Evolutionary conservation across 92 coral and sea anemone species (phyloP).

Genomic region (Zoanthus sociatus): DNA sequence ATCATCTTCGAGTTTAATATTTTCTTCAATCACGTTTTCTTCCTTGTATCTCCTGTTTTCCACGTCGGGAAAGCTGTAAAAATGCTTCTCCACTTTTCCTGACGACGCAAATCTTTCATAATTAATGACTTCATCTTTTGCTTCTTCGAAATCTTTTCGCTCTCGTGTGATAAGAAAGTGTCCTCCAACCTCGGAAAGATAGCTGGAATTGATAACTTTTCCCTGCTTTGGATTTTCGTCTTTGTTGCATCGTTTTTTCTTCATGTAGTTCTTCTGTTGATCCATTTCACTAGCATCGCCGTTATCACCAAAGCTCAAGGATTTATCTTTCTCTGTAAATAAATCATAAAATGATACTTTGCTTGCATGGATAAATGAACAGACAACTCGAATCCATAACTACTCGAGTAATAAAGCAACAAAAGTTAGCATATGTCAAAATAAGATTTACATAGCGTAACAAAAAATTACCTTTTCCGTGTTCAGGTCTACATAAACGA

Average conservation of each 20-base stretch:
- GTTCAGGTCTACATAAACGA: neutral
- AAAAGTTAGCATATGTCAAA: conserved; percentile 18
- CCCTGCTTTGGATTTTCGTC: conserved; percentile 8
- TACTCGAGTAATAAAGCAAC: conserved; percentile 5
- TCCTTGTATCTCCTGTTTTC: neutral
- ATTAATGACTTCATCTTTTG: conserved; percentile 93
- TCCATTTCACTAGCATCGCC: conserved; percentile 9
- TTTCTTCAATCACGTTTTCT: neutral
- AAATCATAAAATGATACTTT: conserved; percentile 80
- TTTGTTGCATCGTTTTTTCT: conserved; percentile 36
- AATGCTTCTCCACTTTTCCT: conserved; percentile 27
- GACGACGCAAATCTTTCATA: conserved; percentile 90
- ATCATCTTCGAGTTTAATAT: neutral
- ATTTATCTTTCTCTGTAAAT: conserved; percentile 64
- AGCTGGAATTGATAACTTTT: conserved; percentile 59
- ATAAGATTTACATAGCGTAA: neutral
- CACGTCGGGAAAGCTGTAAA: conserved; percentile 30
- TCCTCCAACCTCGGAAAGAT: conserved; percentile 76
- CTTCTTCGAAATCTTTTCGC: conserved; percentile 68
- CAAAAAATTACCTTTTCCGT: conserved; percentile 17
- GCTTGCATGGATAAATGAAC: conserved; percentile 85
- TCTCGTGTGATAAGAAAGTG: conserved; percentile 62
- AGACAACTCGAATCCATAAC: conserved; percentile 69
- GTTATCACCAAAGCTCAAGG: conserved; percentile 55
- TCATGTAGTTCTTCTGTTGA: neutral